These are phyloP conservation scores for Argyresthia albistria DNA, from an alignment of 2,888 invertebrate genomes.

Conservation along the genomic window DNA sequence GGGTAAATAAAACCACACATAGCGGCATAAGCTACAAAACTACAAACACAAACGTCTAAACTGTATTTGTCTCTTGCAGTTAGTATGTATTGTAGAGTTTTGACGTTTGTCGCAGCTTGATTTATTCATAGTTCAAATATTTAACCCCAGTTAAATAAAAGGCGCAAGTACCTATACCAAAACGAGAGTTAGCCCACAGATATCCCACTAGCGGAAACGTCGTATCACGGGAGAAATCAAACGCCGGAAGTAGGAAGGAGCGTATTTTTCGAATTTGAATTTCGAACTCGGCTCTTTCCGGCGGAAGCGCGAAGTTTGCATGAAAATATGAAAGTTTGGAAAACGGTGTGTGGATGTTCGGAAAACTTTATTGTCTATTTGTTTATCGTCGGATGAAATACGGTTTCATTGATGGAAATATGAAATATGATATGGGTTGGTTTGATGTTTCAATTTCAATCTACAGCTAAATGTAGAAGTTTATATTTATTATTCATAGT, in stretches of 20 bases:
- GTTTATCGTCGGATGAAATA: neutral
- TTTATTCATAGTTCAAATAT: no score
- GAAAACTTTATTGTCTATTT: neutral
- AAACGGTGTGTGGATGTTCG: neutral
- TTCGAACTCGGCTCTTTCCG: constrained; percentile 64
- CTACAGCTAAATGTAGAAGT: no score
- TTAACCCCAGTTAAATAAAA: neutral
- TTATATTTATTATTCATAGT: no score
- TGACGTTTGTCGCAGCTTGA: no score
- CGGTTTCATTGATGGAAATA: no score
- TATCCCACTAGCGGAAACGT: constrained; percentile 50
- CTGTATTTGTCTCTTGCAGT: no score
- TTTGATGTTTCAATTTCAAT: no score
- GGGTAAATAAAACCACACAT: no score
- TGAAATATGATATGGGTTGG: no score
- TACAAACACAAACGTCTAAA: no score
- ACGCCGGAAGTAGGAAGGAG: constrained; percentile 69
- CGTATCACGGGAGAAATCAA: constrained; percentile 67
- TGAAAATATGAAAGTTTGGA: neutral
- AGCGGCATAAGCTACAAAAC: no score
- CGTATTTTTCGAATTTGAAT: constrained; percentile 72
- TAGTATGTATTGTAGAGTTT: no score
- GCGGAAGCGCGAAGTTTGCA: constrained; percentile 38
- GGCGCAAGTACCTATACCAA: constrained; percentile 15
- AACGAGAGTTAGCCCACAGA: constrained; percentile 28